Base-by-base conservation (phyloP, 1,140 invertebrate genomes). In the Lepidurus packardi region DNA sequence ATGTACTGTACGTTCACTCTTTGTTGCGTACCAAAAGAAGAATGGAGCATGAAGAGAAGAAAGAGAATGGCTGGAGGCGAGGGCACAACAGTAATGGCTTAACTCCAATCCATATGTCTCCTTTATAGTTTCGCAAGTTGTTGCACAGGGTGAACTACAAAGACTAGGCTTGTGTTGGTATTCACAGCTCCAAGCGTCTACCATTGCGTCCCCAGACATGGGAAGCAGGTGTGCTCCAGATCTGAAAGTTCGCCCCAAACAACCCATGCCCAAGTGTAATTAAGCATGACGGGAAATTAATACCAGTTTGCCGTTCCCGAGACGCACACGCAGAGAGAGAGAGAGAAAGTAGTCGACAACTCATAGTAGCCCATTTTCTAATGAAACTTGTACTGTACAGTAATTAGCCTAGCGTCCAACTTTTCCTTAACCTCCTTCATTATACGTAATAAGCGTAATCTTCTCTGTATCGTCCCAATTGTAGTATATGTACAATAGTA, bases 141-240 rank as follows among this genome's bases (percentile, higher is more conserved):
- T 21, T 65, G 53, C 53, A 65, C 53, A 65, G 53, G 53, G 13
- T 65, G 53, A n/a, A 1, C 16, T 65, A 65, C 21, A 65, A 21
- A n/a, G 53, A n/a, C n/a, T 65, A 65, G 8, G 47, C 4, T 21
- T 65, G 13, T 21, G 47, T 13, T 13, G 47, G 47, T 65, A 47
- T 3, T n/a, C 47, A 13, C 13, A 13, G 16, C 53, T 65, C 45
- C 45, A 1, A 47, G 45, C 45, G 45, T 10, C 45, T 47, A 47
- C 45, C 10, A 10, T 47, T 10, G 45, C 45, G 45, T 47, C 45
- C 45, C 34, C 13, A 65, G 53, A 65, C 13, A 21, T 11, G 53
- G 53, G 53, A 65, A 65, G n/a, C 53, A 65, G 53, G 53, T 65
- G 53, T 65, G 53, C 53, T 21, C 53, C 21, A 65, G 13, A 65